Evolutionary conservation across 2,113 vertebrate species (phyloP), one percentile per base, ranked within the genome.

Genomic region (Oncorhynchus clarkii): DNA sequence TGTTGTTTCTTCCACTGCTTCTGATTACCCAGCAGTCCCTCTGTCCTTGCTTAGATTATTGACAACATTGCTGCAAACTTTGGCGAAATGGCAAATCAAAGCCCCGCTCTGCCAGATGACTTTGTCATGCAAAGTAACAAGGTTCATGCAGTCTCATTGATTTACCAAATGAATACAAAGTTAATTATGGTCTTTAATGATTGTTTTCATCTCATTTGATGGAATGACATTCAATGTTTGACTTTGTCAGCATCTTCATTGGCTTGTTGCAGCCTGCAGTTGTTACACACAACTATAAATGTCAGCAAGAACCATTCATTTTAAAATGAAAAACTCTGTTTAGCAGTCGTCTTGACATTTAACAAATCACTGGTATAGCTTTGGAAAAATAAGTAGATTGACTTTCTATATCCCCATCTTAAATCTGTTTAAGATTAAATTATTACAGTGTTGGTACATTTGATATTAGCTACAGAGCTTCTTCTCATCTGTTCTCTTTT

Each of bases 61-160:
- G 24, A 68, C 26, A 9, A 24, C 62, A 49, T 14, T 24, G 11
- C 24, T 77, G 29, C 26, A 82, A 70, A 80, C 49, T 75, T 75
- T 57, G 27, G 78, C 71, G 39, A 49, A 64, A 39, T 7, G 24
- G 31, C 20, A 76, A 80, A 83, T 74, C 62, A 83, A 70, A 77
- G 27, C 39, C 7, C 16, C 39, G 13, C 8, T 74, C 9, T 12
- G 22, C 27, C n/a, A 62, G 65, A 72, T 49, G 16, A 65, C 31
- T 51, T 66, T 67, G 68, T 66, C 70, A 31, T 65, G 8, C 60
- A 45, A 29, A 54, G 78, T 34, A 59, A 20, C 39, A 71, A 51
- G 26, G 68, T 24, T 14, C 16, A 71, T 66, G 62, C 62, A 31
- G 16, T 67, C 62, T 39, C 59, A 75, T 71, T 45, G 68, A 71